These are phyloP conservation scores for Trileptium ribeirensis DNA, from an alignment of 2,888 invertebrate species.

Conservation along the genomic window DNA sequence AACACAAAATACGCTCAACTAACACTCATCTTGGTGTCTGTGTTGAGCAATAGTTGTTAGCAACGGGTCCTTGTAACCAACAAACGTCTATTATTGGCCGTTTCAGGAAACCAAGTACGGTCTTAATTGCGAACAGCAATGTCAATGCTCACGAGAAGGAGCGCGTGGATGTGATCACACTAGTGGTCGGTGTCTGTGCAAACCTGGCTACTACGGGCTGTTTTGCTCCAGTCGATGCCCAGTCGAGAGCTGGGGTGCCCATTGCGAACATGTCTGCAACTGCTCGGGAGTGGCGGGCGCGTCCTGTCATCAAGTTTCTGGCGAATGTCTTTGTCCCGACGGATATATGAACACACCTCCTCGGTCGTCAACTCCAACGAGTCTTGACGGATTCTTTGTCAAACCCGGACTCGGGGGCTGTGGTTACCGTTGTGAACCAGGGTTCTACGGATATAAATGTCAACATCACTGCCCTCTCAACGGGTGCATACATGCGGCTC, in stretches of 20 bases:
- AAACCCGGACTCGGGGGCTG: background rate
- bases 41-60: too few species aligned
- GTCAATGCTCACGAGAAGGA: background rate
- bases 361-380: background rate
- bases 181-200: constrained; percentile 11
- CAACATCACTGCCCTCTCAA: background rate
- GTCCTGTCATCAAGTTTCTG: constrained; percentile 60
- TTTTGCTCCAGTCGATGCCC: constrained; percentile 12
- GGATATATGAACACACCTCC: background rate
- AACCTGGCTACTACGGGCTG: background rate
- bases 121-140: constrained; percentile 10
- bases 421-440: background rate
- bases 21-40: too few species aligned
- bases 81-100: too few species aligned
- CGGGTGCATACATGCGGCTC: background rate
- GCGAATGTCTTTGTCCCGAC: background rate
- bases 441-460: background rate
- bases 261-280: constrained; percentile 69
- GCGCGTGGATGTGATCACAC: constrained; percentile 1
- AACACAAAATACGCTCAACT: too few species aligned
- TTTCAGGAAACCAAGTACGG: constrained; percentile 19
- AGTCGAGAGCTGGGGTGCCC: constrained; percentile 53
- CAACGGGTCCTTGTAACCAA: too few species aligned
- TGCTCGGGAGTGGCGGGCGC: constrained; percentile 66
- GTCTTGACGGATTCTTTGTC: background rate